Evolutionary conservation across 2,113 vertebrate genomes (phyloP), one percentile per base, ranked within the genome.

Genomic region (Dryoscopus gambensis): DNA sequence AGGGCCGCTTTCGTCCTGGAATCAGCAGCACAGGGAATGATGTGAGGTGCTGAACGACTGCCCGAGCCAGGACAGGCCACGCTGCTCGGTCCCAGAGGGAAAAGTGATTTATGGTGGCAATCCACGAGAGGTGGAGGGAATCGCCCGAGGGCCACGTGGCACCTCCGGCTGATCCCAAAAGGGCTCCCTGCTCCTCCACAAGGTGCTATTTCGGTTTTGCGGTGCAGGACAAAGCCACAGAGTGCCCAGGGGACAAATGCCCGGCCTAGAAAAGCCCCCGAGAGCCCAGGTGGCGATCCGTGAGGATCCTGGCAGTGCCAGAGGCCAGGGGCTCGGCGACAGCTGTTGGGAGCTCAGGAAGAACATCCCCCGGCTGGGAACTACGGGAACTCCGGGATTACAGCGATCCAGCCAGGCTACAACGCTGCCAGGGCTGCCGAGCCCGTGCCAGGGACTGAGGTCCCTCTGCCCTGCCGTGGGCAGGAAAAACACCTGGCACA

Each of bases 61-160:
- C 55, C 69, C 0, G 1, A 10, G 44, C 9, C 49, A 30, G 74
- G 37, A 42, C 69, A 35, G n/a, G 30, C 25, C 73, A 23, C 3
- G 1, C 40, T 7, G 52, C 56, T 65, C 69, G 56, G 73, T 46
- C 67, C 71, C 12, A 2, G 18, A 27, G 56, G 37, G 55, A 68
- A 40, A 28, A n/a, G 68, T 13, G 55, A 80, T 13, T 64, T 10
- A 6, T 0, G 8, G 28, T 7, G 80, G 37, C 71, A 4, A 4
- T 27, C 67, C 84, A 33, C 59, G 15, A 2, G 37, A 42, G 69
- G 59, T 69, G 21, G 53, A 65, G 57, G 85, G 59, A n/a, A 35
- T 47, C 78, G 9, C 62, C 39, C 3, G 0, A 57, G 52, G 30
- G n/a, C n/a, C 0, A 0, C 1, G 79, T 3, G 65, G 71, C 10